These are phyloP conservation scores for Amphiprion percula DNA, from an alignment of 2,113 vertebrate species.

Conservation along the genomic window DNA sequence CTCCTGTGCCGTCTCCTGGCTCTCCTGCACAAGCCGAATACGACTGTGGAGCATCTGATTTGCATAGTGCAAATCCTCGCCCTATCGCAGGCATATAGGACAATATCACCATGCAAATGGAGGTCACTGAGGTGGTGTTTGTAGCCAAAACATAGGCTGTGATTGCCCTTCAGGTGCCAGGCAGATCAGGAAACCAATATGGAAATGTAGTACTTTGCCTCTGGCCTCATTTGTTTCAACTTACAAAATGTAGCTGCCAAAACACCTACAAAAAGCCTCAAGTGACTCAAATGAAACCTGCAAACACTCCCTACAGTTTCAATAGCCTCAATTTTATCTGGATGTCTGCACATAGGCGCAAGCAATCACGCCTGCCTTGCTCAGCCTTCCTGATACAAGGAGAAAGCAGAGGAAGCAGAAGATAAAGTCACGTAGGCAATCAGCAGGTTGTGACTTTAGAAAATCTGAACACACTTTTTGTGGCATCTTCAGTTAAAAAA, in stretches of 20 bases:
- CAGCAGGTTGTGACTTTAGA: no score
- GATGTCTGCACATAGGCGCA: no score
- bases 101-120: conserved; percentile 70
- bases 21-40: not conserved
- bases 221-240: conserved; percentile 65
- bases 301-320: not conserved
- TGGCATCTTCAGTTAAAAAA: not conserved
- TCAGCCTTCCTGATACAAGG: no score
- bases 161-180: conserved; percentile 43
- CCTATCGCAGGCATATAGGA: not conserved
- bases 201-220: conserved; percentile 73
- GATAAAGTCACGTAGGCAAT: no score
- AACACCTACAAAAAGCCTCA: conserved; percentile 63
- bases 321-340: no score
- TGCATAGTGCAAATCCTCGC: conserved; percentile 53
- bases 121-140: conserved; percentile 58
- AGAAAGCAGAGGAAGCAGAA: no score
- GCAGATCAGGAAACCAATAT: conserved; percentile 74
- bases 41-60: conserved; percentile 30
- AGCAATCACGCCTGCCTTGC: no score
- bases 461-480: not conserved
- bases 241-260: conserved; percentile 52
- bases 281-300: conserved; percentile 8
- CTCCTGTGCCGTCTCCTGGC: conserved; percentile 1
- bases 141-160: conserved; percentile 61